Conservation (phyloP, 2,888 invertebrate species). For the Melinopterus prodromus region DNA sequence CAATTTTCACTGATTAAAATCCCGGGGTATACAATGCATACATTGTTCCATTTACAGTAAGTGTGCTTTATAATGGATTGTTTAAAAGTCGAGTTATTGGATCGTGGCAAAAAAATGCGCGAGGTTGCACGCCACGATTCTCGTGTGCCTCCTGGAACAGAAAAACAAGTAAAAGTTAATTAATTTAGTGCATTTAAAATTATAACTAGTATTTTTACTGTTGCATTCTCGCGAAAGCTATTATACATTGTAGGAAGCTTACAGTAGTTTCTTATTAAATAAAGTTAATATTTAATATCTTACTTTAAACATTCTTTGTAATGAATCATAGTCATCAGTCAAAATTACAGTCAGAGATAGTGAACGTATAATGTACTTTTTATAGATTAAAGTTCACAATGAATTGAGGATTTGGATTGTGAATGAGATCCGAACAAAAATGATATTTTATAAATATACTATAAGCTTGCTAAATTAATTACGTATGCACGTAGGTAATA, state of each 20-base stretch:
- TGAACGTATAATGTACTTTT: neutral
- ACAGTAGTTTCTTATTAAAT: no score
- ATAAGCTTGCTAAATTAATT: neutral
- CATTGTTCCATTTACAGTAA: no score
- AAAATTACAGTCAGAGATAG: neutral
- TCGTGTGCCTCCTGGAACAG: neutral
- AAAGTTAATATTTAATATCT: no score
- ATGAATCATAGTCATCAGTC: neutral
- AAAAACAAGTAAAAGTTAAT: neutral
- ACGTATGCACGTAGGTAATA: neutral
- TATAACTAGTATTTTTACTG: neutral
- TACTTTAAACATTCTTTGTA: neutral
- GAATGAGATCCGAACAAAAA: neutral
- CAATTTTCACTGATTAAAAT: no score
- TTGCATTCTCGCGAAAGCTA: neutral
- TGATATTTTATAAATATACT: neutral
- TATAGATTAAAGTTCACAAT: neutral
- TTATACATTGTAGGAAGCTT: neutral
- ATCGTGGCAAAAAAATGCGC: neutral
- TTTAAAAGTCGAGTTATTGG: neutral
- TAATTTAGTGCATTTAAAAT: neutral
- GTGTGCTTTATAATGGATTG: neutral
- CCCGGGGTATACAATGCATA: no score
- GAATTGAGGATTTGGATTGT: neutral
- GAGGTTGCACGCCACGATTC: neutral